phyloP scores from a whole-genome alignment of 2,797 vertebrate genomes.

The Falco columbarius region DNA sequence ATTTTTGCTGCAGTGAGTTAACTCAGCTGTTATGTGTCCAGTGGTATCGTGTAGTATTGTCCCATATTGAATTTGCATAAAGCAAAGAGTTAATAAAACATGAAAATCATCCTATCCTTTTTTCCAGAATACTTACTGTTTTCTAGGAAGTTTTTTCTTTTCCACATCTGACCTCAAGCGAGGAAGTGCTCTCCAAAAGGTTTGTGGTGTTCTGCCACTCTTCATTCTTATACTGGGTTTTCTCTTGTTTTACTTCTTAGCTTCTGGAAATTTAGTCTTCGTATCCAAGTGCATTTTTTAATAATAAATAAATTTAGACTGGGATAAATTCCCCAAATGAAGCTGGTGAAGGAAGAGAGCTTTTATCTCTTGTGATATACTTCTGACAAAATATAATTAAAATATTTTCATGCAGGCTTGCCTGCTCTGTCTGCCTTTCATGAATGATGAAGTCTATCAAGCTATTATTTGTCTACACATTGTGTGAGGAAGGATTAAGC shows the following conservation, averaged over 20 bases:
- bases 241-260: background rate
- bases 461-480: conserved; percentile 20
- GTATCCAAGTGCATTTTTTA: background rate
- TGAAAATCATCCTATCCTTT: background rate
- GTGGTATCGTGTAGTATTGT: background rate
- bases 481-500: conserved; percentile 29
- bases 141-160: background rate
- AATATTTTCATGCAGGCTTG: conserved; percentile 50
- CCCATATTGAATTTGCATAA: background rate
- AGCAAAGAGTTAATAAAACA: background rate
- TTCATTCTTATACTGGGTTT: background rate
- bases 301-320: background rate
- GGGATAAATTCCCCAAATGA: background rate
- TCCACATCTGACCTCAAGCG: background rate
- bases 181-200: background rate
- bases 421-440: background rate
- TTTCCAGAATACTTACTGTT: background rate
- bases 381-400: conserved; percentile 56
- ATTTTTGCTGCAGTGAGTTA: background rate
- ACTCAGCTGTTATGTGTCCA: background rate
- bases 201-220: background rate
- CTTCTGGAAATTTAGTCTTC: background rate
- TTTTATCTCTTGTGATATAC: background rate
- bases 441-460: conserved; percentile 9
- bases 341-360: background rate